Evolutionary conservation across 2,797 vertebrate species (phyloP), one percentile per base, ranked within the genome.

Genomic region (Sardinella longiceps): DNA sequence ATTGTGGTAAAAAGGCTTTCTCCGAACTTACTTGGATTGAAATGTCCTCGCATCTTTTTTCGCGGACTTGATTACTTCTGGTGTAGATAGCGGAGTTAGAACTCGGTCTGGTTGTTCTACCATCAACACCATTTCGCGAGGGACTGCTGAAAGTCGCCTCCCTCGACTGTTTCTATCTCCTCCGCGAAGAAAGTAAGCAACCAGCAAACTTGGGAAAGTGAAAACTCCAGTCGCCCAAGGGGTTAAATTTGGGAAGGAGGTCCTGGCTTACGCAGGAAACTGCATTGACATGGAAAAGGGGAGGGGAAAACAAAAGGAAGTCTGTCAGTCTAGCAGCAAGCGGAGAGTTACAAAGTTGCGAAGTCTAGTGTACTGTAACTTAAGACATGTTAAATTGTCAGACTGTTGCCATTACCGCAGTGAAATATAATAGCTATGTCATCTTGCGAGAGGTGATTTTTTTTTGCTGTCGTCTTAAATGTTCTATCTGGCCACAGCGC

Each of bases 91-190:
- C 87, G 92, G 92, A 86, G 88, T 91, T 80, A 85, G 80, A 50
- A 88, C 86, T 87, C 88, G 33, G 83, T 94, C 94, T 86, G 91
- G 86, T 87, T 81, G 91, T 85, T 95, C 95, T 89, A 81, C 88
- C 92, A 93, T 91, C 89, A 91, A 87, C 0, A 91, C 94, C 93
- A 89, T 92, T 18, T 87, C 80, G 58, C 23, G 56, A 80, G 37
- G 84, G 85, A 58, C 53, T 81, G 84, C 86, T 58, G 33, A n/a
- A 48, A 23, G 28, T 28, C 74, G 82, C 5, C 39, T 82, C 74
- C 85, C n/a, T 86, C 88, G 85, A 43, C 87, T 39, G 50, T 58
- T 66, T 50, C 83, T 50, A 30, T 74, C 14, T 50, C 74, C 81
- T 58, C 39, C 66, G 10, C 30, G 4, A 20, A 83, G 81, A 74